Conservation (phyloP, 2,113 vertebrate genomes). For the Neopipo cinnamomea region DNA sequence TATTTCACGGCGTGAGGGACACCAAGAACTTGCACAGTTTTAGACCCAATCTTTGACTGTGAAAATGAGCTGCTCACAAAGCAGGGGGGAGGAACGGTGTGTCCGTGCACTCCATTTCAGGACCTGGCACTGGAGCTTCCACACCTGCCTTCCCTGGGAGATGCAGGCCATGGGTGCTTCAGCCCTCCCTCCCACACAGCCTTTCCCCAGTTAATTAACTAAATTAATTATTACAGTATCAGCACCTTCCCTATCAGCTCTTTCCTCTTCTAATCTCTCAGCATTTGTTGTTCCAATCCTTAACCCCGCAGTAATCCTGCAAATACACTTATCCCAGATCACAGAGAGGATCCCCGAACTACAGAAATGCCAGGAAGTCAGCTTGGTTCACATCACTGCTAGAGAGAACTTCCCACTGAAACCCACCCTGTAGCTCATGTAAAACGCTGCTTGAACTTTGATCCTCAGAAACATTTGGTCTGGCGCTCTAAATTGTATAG, state of each 20-base stretch:
- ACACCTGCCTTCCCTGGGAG: neutral
- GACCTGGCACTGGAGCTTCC: neutral
- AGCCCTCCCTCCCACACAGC: neutral
- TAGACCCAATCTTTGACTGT: neutral
- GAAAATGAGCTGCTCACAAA: neutral
- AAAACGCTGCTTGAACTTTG: neutral
- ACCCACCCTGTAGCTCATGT: neutral
- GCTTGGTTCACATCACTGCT: neutral
- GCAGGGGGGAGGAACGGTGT: neutral
- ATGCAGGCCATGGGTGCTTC: neutral
- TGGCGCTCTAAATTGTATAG: neutral
- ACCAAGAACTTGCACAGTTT: neutral
- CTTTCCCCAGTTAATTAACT: neutral
- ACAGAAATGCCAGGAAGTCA: neutral
- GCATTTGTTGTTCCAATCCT: neutral
- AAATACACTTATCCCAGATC: neutral
- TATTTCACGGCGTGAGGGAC: neutral
- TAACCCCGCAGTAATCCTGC: neutral
- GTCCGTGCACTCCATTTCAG: neutral
- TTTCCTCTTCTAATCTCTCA: neutral
- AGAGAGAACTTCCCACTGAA: neutral
- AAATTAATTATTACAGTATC: neutral
- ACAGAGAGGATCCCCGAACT: neutral
- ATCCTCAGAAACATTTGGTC: neutral
- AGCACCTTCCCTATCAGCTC: neutral